Percentiles rank a stretch among this genome's conserved stretches.
Evolutionary conservation across 2,888 invertebrate species (phyloP).

Genomic region (Coelopa pilipes): DNA sequence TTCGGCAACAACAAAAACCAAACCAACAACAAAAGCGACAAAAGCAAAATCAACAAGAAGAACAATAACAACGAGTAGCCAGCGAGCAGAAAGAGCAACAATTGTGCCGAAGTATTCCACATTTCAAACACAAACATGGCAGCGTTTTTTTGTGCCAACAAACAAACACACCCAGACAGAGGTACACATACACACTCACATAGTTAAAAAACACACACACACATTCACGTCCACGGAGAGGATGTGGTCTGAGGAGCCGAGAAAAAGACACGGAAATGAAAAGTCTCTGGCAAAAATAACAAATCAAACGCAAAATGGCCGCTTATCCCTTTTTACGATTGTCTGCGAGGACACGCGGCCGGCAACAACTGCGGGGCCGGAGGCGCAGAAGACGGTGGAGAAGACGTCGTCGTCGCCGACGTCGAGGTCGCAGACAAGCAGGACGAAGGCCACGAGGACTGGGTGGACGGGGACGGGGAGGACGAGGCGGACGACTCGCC

Average conservation of each 20-base stretch:
- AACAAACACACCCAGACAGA: not conserved
- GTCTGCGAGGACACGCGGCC: conserved; percentile 16
- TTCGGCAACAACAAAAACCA: conserved; percentile 18
- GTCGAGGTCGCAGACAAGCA: not conserved
- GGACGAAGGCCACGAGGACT: not conserved
- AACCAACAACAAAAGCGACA: too few species aligned
- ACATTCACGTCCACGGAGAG: too few species aligned
- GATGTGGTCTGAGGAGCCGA: too few species aligned
- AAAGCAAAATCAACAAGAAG: too few species aligned
- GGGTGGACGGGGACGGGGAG: not conserved
- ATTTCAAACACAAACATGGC: not conserved
- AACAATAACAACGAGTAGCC: too few species aligned
- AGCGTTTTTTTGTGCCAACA: conserved; percentile 13
- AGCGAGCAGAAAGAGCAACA: conserved; percentile 32
- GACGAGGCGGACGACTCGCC: conserved; percentile 12
- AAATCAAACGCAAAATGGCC: conserved; percentile 38
- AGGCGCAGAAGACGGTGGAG: not conserved
- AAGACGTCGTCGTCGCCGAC: not conserved
- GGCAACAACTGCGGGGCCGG: not conserved
- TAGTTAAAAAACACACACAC: too few species aligned
- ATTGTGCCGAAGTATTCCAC: conserved; percentile 17
- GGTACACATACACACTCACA: too few species aligned
- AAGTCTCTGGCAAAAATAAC: conserved; percentile 34
- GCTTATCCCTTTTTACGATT: conserved; percentile 34
- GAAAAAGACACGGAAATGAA: conserved; percentile 26